Percentiles rank a stretch among this genome's conserved stretches.
phyloP scores from a whole-genome alignment of 2,797 vertebrate genomes.

The Lates japonicus region DNA sequence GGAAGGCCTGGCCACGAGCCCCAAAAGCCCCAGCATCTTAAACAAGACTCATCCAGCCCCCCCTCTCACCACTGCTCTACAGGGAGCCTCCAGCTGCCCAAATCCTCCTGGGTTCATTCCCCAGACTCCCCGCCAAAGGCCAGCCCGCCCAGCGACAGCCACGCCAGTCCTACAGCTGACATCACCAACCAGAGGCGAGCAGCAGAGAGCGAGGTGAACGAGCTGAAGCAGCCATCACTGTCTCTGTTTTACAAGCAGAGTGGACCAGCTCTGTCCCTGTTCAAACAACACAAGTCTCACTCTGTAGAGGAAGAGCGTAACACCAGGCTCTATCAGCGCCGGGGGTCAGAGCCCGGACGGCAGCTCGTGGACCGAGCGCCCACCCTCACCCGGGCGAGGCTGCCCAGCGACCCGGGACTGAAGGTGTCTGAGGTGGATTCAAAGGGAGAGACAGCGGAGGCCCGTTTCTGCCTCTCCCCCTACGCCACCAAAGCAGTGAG shows the following conservation, averaged over 20 bases:
- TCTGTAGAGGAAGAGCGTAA: constrained; percentile 52
- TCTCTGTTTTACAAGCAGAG: constrained; percentile 74
- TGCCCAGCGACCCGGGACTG: constrained; percentile 73
- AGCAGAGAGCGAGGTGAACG: constrained; percentile 15
- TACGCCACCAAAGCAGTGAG: constrained; percentile 74
- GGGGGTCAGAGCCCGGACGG: constrained; percentile 71
- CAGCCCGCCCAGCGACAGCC: constrained; percentile 47
- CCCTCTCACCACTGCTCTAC: constrained; percentile 70
- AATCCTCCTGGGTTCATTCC: constrained; percentile 52
- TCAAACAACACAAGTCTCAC: constrained; percentile 67
- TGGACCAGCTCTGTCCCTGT: constrained; percentile 69
- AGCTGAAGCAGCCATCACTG: constrained; percentile 47
- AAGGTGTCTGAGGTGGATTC: constrained; percentile 68
- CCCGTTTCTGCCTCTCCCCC: constrained; percentile 77
- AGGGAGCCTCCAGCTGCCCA: constrained; percentile 59
- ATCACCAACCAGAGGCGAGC: neutral
- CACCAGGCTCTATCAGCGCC: constrained; percentile 42
- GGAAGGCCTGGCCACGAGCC: constrained; percentile 16
- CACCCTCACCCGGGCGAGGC: constrained; percentile 23
- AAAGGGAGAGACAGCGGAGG: constrained; percentile 19
- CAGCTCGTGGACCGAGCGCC: constrained; percentile 52
- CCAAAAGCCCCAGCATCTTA: neutral
- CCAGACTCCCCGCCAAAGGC: constrained; percentile 46
- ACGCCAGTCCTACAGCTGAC: constrained; percentile 23
- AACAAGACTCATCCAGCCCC: constrained; percentile 41